Conservation (phyloP, 2,888 invertebrate genomes). For the Euzophera pinguis region DNA sequence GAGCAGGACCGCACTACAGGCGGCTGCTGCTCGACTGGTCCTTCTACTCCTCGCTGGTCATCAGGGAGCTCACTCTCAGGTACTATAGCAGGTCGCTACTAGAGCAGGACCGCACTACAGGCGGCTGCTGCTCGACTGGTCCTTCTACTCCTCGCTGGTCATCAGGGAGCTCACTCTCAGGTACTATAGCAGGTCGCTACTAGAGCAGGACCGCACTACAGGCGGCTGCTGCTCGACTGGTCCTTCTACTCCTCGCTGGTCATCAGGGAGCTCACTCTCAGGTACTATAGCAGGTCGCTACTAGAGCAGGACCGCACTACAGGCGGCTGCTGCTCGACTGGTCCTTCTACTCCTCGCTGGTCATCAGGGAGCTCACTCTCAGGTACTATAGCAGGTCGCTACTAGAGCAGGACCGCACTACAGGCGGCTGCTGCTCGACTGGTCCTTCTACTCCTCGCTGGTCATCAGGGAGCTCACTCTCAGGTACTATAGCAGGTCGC, state of each 20-base stretch:
- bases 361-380: slow-evolving; percentile 42
- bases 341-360: slow-evolving; percentile 98
- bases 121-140: slow-evolving; percentile 97
- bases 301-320: no score
- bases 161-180: background rate
- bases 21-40: no score
- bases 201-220: no score
- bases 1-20: no score
- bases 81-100: no score
- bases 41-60: no score
- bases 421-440: slow-evolving; percentile 94
- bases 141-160: slow-evolving; percentile 97
- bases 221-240: slow-evolving; percentile 96
- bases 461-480: slow-evolving; percentile 95
- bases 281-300: no score
- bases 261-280: background rate
- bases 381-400: no score
- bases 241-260: slow-evolving; percentile 98
- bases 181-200: no score
- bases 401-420: no score
- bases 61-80: no score
- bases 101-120: no score
- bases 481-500: slow-evolving; percentile 4
- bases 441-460: slow-evolving; percentile 98
- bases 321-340: slow-evolving; percentile 94